Evolutionary conservation across 2,113 vertebrate genomes (phyloP).

Genomic region (Accipiter cooperii): DNA sequence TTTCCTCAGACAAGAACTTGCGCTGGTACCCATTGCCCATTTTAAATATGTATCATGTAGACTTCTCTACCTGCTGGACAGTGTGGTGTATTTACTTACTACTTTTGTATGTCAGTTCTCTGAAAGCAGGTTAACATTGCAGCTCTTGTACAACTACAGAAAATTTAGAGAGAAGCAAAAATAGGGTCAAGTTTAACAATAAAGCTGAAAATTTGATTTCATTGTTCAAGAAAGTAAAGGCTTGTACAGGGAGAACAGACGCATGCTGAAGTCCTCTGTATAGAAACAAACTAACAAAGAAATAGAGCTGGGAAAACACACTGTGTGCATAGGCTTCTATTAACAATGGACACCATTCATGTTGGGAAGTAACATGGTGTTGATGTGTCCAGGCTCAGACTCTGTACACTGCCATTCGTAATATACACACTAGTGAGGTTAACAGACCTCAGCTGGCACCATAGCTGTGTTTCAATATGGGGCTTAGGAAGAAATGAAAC

Average conservation of each 20-base stretch:
- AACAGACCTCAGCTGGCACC: background rate
- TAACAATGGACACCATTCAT: background rate
- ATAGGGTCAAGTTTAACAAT: background rate
- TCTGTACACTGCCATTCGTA: background rate
- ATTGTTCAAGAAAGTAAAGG: background rate
- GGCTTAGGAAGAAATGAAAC: background rate
- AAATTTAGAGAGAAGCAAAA: background rate
- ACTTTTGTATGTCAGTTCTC: background rate
- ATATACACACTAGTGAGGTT: background rate
- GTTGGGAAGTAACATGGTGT: background rate
- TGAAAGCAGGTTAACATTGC: background rate
- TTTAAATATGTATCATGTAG: background rate
- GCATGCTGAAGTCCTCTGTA: background rate
- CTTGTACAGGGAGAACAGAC: background rate
- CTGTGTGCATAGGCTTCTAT: background rate
- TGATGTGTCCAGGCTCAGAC: background rate
- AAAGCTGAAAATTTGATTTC: background rate
- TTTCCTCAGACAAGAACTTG: background rate
- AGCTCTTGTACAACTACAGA: background rate
- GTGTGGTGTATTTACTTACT: background rate
- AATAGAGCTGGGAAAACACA: background rate
- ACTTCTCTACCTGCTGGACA: background rate
- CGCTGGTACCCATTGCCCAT: background rate
- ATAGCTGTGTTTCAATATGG: background rate
- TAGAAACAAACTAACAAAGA: background rate